Conservation (phyloP, 2,113 vertebrate species). For the Vidua chalybeata region DNA sequence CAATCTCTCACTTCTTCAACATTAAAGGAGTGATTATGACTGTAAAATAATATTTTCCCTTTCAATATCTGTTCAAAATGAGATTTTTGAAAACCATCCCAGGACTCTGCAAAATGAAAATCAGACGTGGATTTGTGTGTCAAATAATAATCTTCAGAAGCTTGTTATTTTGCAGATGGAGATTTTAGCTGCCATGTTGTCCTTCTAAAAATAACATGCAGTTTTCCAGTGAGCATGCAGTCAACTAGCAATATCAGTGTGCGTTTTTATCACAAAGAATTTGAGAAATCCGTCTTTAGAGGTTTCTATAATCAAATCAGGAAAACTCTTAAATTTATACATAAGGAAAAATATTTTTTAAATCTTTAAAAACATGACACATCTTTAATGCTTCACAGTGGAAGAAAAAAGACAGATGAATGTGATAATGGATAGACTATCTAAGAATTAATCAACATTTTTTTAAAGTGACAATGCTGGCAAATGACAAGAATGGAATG, state of each 20-base stretch:
- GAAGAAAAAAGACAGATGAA: not conserved
- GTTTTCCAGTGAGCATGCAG: constrained; percentile 50
- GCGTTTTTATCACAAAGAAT: constrained; percentile 21
- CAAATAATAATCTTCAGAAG: constrained; percentile 61
- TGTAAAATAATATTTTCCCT: not conserved
- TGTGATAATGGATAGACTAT: not conserved
- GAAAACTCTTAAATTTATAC: not conserved
- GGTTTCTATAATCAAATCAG: not conserved
- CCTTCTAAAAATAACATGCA: constrained; percentile 73
- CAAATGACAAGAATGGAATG: not conserved
- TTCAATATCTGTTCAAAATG: not conserved
- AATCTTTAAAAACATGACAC: constrained; percentile 1
- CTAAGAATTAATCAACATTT: not conserved
- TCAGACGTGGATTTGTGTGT: constrained; percentile 33
- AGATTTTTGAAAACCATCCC: constrained; percentile 7
- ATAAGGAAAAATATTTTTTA: not conserved
- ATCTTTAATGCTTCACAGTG: not conserved
- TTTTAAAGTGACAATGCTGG: not conserved
- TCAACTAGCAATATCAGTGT: constrained; percentile 40
- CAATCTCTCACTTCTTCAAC: not conserved
- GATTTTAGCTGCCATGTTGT: constrained; percentile 71
- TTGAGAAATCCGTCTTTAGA: constrained; percentile 14
- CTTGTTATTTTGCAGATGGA: constrained; percentile 65
- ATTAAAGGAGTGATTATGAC: not conserved
- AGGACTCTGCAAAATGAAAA: constrained; percentile 20